Base-by-base conservation (phyloP, 1,140 invertebrate genomes). In the Venustaconcha ellipsiformis region DNA sequence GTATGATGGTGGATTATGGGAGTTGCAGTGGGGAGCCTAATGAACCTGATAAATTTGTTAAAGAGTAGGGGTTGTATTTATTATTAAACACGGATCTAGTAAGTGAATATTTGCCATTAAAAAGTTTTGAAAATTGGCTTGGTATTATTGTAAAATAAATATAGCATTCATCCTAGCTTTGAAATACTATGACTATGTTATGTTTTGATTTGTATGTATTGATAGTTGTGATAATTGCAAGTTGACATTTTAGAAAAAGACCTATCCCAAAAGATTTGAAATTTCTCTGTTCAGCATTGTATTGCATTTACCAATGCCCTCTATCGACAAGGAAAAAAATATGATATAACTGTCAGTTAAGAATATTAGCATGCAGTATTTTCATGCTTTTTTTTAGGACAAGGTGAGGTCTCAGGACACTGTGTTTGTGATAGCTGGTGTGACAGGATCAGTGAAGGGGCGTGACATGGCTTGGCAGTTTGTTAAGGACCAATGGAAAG, bases 391-490 rank as follows among this genome's bases (percentile, higher is more conserved):
- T 74, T 86, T 89, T 60, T 85, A 96, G 93, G 94, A 95, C 80
- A 95, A 98, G 88, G 97, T 99, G 0, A 92, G 96, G 55, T 93
- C 94, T 14, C 97, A 99, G 89, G 97, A 99, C 87, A 94, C 95
- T 0, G 93, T 96, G 1, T 96, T 95, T 88, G 94, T 97, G 1
- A 95, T 99, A 57, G 94, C 94, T 76, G 94, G 95, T 13, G 95
- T 97, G 6, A 94, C 94, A 1, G 83, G 84, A 0, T 92, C 94
- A 73, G 84, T 82, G 8, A 90, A 92, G 72, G 96, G 96, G 1
- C 93, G 96, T 57, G 93, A 96, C 67, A 89, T 97, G 65, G 94
- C 94, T 1, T 99, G 97, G 97, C 88, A 95, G 66, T 99, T 96
- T 90, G 94, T 98, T 83, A 95, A 97, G 87, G 92, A 95, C n/a